phyloP scores from a whole-genome alignment of 2,888 invertebrate genomes.

The Seira ritae region DNA sequence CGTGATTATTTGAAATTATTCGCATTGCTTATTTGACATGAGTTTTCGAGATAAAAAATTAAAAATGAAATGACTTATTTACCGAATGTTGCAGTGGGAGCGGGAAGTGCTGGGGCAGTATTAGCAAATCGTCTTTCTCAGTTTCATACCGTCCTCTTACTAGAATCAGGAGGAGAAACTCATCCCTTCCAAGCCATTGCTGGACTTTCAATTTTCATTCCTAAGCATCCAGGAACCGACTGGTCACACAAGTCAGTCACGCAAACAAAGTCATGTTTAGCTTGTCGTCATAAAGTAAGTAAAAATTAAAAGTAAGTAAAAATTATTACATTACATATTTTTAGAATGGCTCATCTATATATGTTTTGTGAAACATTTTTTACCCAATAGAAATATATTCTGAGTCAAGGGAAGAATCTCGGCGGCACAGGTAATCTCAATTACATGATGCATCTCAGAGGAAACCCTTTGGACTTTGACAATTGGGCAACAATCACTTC shows the following conservation, averaged over 20 bases:
- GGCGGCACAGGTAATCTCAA: constrained; percentile 61
- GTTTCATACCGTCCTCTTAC: constrained; percentile 44
- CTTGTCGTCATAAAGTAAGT: constrained; percentile 56
- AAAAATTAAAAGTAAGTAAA: background rate
- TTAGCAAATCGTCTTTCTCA: constrained; percentile 53
- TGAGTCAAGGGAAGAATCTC: constrained; percentile 63
- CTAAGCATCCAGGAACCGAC: constrained; percentile 57
- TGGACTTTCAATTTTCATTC: constrained; percentile 48
- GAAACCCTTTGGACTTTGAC: constrained; percentile 58
- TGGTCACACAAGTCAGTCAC: constrained; percentile 52
- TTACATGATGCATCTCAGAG: constrained; percentile 57
- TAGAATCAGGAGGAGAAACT: constrained; percentile 58
- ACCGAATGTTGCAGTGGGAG: constrained; percentile 61
- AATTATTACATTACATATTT: no score
- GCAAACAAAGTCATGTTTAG: constrained; percentile 54
- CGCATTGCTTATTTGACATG: no score
- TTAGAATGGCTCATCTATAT: no score
- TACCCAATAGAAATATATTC: constrained; percentile 49
- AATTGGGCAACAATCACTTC: constrained; percentile 61
- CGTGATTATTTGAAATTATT: no score
- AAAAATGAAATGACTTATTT: no score
- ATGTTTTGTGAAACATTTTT: background rate
- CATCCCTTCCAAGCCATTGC: constrained; percentile 56
- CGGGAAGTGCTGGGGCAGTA: constrained; percentile 56
- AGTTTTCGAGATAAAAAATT: no score